A percentile compares a stretch with the other conserved stretches of the same genome.
Evolutionary conservation across 1,140 invertebrate genomes (phyloP).

Genomic region (Caenorhabditis brenneri): DNA sequence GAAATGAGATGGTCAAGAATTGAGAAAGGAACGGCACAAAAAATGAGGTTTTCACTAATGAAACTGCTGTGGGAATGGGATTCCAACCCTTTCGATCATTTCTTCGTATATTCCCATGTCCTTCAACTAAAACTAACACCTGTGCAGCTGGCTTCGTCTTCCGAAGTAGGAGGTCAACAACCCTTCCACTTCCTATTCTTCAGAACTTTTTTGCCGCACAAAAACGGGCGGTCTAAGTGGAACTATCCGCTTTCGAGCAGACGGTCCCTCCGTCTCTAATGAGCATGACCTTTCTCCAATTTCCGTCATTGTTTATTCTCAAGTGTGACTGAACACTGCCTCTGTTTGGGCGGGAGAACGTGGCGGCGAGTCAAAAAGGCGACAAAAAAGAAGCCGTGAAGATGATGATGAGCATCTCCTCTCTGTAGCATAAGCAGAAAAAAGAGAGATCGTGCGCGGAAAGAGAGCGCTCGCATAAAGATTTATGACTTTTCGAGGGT

Average conservation of each 20-base stretch:
- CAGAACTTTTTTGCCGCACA: slow-evolving; percentile 36
- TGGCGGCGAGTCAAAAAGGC: slow-evolving; percentile 15
- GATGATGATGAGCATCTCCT: slow-evolving; percentile 11
- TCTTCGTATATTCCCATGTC: not conserved
- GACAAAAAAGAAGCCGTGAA: slow-evolving; percentile 36
- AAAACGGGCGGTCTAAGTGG: not conserved
- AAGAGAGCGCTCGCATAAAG: slow-evolving; percentile 15
- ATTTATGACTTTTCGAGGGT: slow-evolving; percentile 33
- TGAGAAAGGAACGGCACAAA: not conserved
- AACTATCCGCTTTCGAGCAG: slow-evolving; percentile 35
- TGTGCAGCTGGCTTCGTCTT: not conserved
- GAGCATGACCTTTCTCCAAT: slow-evolving; percentile 40
- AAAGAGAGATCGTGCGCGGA: not conserved
- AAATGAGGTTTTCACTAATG: too few relatives aligned
- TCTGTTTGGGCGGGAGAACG: not conserved
- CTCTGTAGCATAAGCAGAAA: not conserved
- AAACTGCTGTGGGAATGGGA: too few relatives aligned
- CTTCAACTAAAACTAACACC: slow-evolving; percentile 1
- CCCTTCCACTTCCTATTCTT: not conserved
- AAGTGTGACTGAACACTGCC: not conserved
- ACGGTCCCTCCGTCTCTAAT: not conserved
- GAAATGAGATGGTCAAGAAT: not conserved
- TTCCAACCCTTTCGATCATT: not conserved
- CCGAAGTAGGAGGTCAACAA: not conserved
- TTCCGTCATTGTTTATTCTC: slow-evolving; percentile 43